These are phyloP conservation scores for Drosophila athabasca DNA, from an alignment of 1,140 invertebrate species.

Conservation along the genomic window DNA sequence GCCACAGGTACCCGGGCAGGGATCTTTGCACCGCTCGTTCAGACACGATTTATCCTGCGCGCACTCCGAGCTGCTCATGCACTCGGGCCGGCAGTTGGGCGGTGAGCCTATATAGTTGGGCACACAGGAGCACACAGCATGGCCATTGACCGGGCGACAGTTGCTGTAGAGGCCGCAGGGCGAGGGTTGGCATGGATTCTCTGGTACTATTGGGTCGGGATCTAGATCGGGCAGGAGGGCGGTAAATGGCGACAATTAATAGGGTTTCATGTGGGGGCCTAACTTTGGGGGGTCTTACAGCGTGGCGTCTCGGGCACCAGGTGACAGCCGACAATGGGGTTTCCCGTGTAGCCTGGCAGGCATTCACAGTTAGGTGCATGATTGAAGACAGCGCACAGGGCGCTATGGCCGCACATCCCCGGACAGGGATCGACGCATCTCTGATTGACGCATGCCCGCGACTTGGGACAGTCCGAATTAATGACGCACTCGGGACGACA, in stretches of 20 bases:
- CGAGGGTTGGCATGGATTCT: slow-evolving; percentile 87
- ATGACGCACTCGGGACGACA: slow-evolving; percentile 91
- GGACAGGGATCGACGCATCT: slow-evolving; percentile 93
- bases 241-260: slow-evolving; percentile 53
- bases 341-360: slow-evolving; percentile 89
- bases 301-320: slow-evolving; percentile 62
- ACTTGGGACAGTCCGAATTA: slow-evolving; percentile 90
- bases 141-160: slow-evolving; percentile 87
- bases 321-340: slow-evolving; percentile 88
- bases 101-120: slow-evolving; percentile 88
- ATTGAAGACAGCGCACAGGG: slow-evolving; percentile 92
- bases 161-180: slow-evolving; percentile 89
- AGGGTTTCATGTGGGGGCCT: slow-evolving; percentile 68
- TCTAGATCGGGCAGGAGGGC: slow-evolving; percentile 35
- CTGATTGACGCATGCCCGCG: slow-evolving; percentile 91
- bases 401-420: slow-evolving; percentile 91
- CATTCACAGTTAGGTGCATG: slow-evolving; percentile 93
- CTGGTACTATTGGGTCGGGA: slow-evolving; percentile 82
- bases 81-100: slow-evolving; percentile 90
- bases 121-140: slow-evolving; percentile 89
- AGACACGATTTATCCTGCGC: slow-evolving; percentile 88
- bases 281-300: slow-evolving; percentile 52
- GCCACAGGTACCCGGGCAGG: slow-evolving; percentile 90
- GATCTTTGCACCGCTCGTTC: slow-evolving; percentile 90
- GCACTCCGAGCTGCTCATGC: slow-evolving; percentile 90